phyloP scores from a whole-genome alignment of 2,797 vertebrate genomes.

The Potorous gilbertii region DNA sequence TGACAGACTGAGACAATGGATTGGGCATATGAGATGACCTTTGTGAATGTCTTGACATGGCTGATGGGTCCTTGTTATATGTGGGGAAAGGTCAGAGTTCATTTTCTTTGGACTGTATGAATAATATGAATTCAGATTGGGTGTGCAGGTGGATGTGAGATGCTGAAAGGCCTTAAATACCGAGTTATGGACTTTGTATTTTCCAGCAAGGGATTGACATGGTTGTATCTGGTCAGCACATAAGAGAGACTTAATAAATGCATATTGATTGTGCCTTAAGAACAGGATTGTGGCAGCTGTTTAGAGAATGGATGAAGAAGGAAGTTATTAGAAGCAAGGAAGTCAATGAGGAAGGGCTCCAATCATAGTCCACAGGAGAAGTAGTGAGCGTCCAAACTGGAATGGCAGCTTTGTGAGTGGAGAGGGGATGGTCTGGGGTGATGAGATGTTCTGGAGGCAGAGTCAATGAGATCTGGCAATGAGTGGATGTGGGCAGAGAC shows the following conservation, averaged over 20 bases:
- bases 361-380: neutral
- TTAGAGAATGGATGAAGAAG: neutral
- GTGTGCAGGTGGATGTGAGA: neutral
- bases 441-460: neutral
- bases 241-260: neutral
- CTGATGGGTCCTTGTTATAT: neutral
- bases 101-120: neutral
- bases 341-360: neutral
- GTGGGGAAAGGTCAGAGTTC: neutral
- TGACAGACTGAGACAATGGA: neutral
- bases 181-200: neutral
- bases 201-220: neutral
- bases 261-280: neutral
- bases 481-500: neutral
- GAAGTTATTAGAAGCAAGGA: neutral
- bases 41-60: neutral
- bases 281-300: neutral
- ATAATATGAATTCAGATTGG: neutral
- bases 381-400: neutral
- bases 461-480: neutral
- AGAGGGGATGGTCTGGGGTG: neutral
- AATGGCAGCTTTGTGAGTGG: neutral
- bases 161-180: neutral
- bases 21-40: neutral
- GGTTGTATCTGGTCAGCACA: neutral